A percentile compares a stretch with the other conserved stretches of the same genome.
phyloP scores from a whole-genome alignment of 2,888 invertebrate species.

The Metellina segmentata region DNA sequence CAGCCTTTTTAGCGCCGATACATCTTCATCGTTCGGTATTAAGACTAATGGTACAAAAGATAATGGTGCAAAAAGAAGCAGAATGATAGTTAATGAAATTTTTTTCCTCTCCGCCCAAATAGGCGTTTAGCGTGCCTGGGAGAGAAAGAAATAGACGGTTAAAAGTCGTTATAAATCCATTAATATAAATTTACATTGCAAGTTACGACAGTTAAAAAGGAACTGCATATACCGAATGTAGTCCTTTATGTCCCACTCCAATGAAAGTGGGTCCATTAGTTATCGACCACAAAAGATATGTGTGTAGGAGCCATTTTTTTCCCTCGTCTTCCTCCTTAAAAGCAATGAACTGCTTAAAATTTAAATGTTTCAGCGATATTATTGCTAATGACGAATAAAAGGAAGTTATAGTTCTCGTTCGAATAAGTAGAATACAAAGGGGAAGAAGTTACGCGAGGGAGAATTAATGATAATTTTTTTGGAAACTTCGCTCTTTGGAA shows the following conservation, averaged over 20 bases:
- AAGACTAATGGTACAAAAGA: conserved; percentile 38
- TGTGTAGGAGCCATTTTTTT: background rate
- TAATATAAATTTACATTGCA: conserved; percentile 43
- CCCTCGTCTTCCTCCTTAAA: background rate
- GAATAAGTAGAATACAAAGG: background rate
- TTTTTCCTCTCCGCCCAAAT: conserved; percentile 18
- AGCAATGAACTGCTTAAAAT: background rate
- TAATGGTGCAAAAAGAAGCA: conserved; percentile 17
- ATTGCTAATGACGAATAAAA: conserved; percentile 9
- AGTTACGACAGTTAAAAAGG: conserved; percentile 5
- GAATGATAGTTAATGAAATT: conserved; percentile 43
- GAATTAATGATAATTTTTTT: background rate
- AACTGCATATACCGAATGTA: background rate
- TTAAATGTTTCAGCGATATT: conserved; percentile 15
- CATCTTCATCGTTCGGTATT: conserved; percentile 29
- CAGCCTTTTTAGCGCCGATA: conserved; percentile 5
- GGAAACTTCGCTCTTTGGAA: background rate
- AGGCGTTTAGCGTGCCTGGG: conserved; percentile 28
- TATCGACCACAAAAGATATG: conserved; percentile 1
- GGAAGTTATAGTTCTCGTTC: background rate
- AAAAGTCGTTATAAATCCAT: conserved; percentile 53
- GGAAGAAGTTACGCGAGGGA: background rate
- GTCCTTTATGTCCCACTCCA: conserved; percentile 13
- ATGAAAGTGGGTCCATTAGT: background rate
- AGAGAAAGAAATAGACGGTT: background rate